Conservation (phyloP, 2,797 vertebrate genomes). For the Aldrovandia affinis region DNA sequence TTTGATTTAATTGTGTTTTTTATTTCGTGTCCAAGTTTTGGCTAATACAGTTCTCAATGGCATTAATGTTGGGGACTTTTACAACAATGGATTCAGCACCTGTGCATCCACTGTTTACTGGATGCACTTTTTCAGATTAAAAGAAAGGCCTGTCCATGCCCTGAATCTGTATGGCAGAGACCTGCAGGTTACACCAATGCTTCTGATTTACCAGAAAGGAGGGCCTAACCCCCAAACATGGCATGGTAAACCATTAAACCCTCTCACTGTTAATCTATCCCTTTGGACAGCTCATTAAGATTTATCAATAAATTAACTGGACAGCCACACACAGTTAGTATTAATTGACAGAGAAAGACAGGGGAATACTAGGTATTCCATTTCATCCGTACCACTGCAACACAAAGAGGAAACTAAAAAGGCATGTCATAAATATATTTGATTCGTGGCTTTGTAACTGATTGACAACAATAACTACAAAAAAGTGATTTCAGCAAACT, state of each 20-base stretch:
- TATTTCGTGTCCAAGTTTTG: too few relatives aligned
- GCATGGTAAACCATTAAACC: constrained; percentile 42
- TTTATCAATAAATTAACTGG: constrained; percentile 71
- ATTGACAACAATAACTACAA: background rate
- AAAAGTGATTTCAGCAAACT: background rate
- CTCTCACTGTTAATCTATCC: constrained; percentile 53
- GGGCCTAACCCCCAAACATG: constrained; percentile 29
- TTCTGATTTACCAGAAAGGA: background rate
- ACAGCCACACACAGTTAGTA: constrained; percentile 63
- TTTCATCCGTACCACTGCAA: background rate
- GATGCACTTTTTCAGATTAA: background rate
- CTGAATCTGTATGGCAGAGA: background rate
- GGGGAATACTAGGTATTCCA: constrained; percentile 23
- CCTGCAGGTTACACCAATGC: background rate
- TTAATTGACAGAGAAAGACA: constrained; percentile 63
- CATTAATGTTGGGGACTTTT: too few relatives aligned
- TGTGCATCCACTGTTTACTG: too few relatives aligned
- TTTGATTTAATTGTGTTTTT: too few relatives aligned
- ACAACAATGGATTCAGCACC: too few relatives aligned
- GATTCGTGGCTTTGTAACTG: background rate
- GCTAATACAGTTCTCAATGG: too few relatives aligned
- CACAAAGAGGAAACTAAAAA: background rate
- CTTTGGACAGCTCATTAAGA: constrained; percentile 54
- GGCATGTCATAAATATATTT: background rate
- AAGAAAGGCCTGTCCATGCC: background rate